Evolutionary conservation across 2,113 vertebrate genomes (phyloP).

Genomic region (Neotragus pygmaeus): DNA sequence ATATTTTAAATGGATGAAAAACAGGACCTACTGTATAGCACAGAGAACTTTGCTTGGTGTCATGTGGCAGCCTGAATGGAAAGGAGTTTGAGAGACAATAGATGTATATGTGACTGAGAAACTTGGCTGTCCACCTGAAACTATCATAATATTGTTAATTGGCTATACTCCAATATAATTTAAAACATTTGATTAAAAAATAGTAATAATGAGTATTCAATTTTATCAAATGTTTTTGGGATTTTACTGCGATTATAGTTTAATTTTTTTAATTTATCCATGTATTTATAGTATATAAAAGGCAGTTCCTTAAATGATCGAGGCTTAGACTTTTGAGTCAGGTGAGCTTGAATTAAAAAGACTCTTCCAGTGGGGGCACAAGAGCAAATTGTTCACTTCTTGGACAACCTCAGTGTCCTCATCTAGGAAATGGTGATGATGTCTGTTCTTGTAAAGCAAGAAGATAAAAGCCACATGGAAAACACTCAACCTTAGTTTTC

Average conservation of each 20-base stretch:
- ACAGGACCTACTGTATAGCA: background rate
- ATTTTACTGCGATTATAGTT: background rate
- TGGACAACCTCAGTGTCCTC: background rate
- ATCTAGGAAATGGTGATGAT: background rate
- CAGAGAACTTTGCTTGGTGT: background rate
- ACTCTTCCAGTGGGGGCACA: background rate
- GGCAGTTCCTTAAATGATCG: background rate
- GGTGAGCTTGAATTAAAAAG: background rate
- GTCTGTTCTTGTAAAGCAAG: background rate
- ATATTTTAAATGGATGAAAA: background rate
- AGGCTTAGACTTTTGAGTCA: background rate
- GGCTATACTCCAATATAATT: background rate
- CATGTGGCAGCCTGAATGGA: background rate
- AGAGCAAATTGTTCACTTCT: background rate
- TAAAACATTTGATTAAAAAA: background rate
- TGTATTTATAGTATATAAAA: background rate
- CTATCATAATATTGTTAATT: background rate
- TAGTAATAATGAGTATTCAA: background rate
- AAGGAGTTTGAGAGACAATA: background rate
- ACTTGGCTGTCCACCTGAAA: background rate
- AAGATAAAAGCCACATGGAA: background rate
- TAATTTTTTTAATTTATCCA: background rate
- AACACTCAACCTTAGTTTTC: background rate
- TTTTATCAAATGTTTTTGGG: background rate
- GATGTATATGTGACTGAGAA: background rate